A percentile compares a stretch with the other conserved stretches of the same genome.
Conservation (phyloP, 2,113 vertebrate species). For the Varanus komodoensis region DNA sequence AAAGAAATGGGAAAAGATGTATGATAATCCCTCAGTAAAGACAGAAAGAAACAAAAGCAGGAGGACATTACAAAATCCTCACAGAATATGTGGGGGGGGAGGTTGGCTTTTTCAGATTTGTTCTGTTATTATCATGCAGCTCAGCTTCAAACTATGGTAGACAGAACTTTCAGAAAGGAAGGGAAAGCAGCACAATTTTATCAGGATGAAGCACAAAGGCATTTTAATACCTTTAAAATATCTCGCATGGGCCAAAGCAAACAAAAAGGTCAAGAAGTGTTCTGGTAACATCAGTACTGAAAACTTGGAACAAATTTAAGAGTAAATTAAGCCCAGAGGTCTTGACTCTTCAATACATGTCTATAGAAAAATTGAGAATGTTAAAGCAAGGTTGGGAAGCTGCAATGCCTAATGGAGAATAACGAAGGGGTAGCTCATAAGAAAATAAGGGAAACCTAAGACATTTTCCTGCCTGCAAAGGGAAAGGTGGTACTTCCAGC, state of each 20-base stretch:
- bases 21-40: not conserved
- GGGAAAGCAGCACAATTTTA: not conserved
- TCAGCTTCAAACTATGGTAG: not conserved
- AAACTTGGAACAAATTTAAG: constrained; percentile 8
- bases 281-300: not conserved
- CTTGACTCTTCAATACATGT: not conserved
- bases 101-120: constrained; percentile 13
- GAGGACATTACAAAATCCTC: not conserved
- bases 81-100: not conserved
- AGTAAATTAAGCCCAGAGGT: not conserved
- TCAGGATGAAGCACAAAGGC: not conserved
- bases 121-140: constrained; percentile 2
- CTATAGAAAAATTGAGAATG: not conserved
- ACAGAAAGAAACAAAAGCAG: not conserved
- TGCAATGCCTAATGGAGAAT: not conserved
- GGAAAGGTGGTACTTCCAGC: not conserved
- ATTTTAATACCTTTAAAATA: constrained; percentile 18
- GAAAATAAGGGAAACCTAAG: not conserved
- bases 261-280: constrained; percentile 6
- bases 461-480: not conserved
- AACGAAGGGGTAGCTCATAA: not conserved
- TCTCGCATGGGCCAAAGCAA: not conserved
- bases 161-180: not conserved
- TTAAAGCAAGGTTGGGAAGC: not conserved
- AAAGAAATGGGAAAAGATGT: not conserved